Percentiles rank a stretch among this genome's conserved stretches.
Evolutionary conservation across 2,113 vertebrate species (phyloP).

Genomic region (Sebastes fasciatus): DNA sequence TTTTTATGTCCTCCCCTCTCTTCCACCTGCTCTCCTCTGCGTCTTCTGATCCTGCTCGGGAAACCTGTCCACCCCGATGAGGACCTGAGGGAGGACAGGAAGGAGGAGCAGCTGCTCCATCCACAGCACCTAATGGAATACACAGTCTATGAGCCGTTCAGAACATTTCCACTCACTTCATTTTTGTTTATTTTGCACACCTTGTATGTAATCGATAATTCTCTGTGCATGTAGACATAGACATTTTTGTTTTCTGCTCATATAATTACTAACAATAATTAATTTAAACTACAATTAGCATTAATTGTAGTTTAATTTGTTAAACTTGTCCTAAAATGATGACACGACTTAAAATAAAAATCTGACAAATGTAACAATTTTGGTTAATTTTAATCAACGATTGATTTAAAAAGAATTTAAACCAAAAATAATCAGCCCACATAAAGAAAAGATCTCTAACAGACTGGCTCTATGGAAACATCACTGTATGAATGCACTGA

Average conservation of each 20-base stretch:
- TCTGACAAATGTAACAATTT: not conserved
- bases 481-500: not conserved
- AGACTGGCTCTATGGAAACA: not conserved
- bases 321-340: not conserved
- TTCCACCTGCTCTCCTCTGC: slow-evolving; percentile 36
- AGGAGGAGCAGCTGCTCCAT: slow-evolving; percentile 16
- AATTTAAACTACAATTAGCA: not conserved
- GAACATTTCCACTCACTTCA: no score
- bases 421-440: not conserved
- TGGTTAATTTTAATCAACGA: not conserved
- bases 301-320: not conserved
- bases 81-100: slow-evolving; percentile 22
- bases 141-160: not conserved
- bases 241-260: not conserved
- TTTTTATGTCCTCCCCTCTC: slow-evolving; percentile 29
- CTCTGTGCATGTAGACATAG: not conserved
- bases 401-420: not conserved
- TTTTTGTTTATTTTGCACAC: not conserved
- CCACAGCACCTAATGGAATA: not conserved
- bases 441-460: no score
- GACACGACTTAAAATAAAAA: not conserved
- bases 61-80: slow-evolving; percentile 19
- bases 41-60: slow-evolving; percentile 25
- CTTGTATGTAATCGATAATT: not conserved
- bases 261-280: not conserved